Base-by-base conservation (phyloP, 2,797 vertebrate species). In the Siniperca obscura region DNA sequence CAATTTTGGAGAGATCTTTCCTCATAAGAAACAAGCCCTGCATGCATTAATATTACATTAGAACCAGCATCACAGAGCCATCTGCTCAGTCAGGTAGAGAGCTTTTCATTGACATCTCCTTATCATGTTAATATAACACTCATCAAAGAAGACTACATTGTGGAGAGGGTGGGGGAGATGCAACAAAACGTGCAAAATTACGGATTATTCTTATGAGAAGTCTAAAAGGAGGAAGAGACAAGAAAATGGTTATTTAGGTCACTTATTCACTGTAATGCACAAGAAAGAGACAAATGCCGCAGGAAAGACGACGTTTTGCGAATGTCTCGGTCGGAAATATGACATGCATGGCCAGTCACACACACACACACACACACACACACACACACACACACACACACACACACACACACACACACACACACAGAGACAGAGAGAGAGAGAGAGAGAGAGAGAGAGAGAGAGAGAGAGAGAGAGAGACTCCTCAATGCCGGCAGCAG, bases 31-130 rank as follows among this genome's bases (percentile, higher is more conserved):
- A 94, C 91, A 90, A 92, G 93, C 91, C 87, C 92, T 88, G 91
- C 91, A 90, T 87, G 90, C 94, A 95, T 96, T 95, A 95, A 95
- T 95, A 95, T 95, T 95, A 91, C 91, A 95, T 95, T 93, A 95
- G 90, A 92, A 52, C 71, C 86, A 86, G 90, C 86, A 94, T 94
- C 92, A 92, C 90, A 93, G 84, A 87, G 77, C 80, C 82, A 80
- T 90, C 88, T 93, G 90, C 91, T 93, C 90, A 89, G 89, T 91
- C 93, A 95, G 93, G 92, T 94, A 92, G 71, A 91, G 82, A 87
- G 87, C 83, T 91, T 93, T 93, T 93, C 91, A 91, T 90, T 92
- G 89, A 93, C 90, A 90, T 89, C 87, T 91, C 88, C 91, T 93
- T 91, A 90, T 91, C 90, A 91, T 94, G 92, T 93, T 94, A 93